Percentiles rank a stretch among this genome's conserved stretches.
Evolutionary conservation across 1,140 invertebrate genomes (phyloP).

Genomic region (Zaprionus ghesquierei): DNA sequence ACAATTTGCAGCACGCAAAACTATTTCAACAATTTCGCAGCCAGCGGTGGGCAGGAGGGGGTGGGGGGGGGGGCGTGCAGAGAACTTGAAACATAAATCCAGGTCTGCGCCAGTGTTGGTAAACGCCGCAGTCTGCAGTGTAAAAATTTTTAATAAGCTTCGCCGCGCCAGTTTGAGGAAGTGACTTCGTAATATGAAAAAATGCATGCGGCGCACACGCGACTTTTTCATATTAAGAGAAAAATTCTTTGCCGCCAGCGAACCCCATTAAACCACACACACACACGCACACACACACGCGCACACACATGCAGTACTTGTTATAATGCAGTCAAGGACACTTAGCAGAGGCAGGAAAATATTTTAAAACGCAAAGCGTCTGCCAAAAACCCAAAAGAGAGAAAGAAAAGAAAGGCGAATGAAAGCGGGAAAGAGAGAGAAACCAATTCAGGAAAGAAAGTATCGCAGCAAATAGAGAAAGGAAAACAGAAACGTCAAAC

Average conservation of each 20-base stretch:
- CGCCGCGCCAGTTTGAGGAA: conserved; percentile 43
- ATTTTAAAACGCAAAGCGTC: conserved; percentile 50
- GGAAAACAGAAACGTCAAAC: conserved; percentile 58
- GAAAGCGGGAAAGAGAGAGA: background rate
- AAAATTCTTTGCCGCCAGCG: conserved; percentile 30
- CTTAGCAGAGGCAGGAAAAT: conserved; percentile 27
- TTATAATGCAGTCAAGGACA: conserved; percentile 68
- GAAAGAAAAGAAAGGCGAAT: background rate
- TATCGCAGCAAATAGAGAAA: conserved; percentile 42
- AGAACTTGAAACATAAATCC: conserved; percentile 67
- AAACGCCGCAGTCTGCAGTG: conserved; percentile 21
- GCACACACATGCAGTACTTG: conserved; percentile 23
- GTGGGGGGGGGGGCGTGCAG: background rate
- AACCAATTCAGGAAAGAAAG: conserved; percentile 33
- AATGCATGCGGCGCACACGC: conserved; percentile 67
- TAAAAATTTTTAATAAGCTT: conserved; percentile 68
- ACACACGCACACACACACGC: conserved; percentile 8
- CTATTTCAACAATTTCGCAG: conserved; percentile 71
- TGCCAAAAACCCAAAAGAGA: conserved; percentile 21
- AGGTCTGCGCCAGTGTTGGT: conserved; percentile 34
- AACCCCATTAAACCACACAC: conserved; percentile 35
- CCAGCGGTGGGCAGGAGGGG: background rate
- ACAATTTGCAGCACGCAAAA: conserved; percentile 76
- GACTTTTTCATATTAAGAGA: conserved; percentile 61
- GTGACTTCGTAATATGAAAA: conserved; percentile 51